Evolutionary conservation across 2,888 invertebrate genomes (phyloP).

Genomic region (Cinara cedri): DNA sequence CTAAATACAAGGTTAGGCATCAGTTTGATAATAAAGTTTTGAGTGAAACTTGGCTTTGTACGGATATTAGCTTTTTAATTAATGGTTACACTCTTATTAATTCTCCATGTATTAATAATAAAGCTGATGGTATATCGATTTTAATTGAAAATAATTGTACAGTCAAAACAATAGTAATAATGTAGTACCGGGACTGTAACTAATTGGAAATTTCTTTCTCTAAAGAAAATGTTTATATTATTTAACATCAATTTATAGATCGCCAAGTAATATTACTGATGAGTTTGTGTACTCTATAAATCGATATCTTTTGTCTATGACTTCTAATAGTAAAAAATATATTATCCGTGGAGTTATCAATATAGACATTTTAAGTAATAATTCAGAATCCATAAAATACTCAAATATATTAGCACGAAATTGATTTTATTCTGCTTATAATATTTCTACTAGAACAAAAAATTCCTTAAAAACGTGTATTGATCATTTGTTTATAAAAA

Average conservation of each 20-base stretch:
- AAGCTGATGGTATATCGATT: background rate
- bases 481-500: background rate
- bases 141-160: background rate
- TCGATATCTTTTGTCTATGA: background rate
- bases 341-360: background rate
- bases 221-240: background rate
- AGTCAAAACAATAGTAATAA: background rate
- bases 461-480: background rate
- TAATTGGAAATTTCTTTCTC: background rate
- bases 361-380: background rate
- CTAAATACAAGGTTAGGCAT: constrained; percentile 11
- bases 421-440: background rate
- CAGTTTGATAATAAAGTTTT: background rate
- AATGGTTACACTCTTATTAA: background rate
- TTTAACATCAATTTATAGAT: background rate
- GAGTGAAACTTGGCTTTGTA: background rate
- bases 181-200: background rate
- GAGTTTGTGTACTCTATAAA: background rate
- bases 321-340: background rate
- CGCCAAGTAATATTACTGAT: background rate
- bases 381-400: background rate
- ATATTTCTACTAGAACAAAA: background rate
- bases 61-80: background rate
- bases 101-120: background rate
- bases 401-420: background rate